A percentile compares a stretch with the other conserved stretches of the same genome.
phyloP scores from a whole-genome alignment of 1,140 invertebrate genomes.

The Prorops nasuta region DNA sequence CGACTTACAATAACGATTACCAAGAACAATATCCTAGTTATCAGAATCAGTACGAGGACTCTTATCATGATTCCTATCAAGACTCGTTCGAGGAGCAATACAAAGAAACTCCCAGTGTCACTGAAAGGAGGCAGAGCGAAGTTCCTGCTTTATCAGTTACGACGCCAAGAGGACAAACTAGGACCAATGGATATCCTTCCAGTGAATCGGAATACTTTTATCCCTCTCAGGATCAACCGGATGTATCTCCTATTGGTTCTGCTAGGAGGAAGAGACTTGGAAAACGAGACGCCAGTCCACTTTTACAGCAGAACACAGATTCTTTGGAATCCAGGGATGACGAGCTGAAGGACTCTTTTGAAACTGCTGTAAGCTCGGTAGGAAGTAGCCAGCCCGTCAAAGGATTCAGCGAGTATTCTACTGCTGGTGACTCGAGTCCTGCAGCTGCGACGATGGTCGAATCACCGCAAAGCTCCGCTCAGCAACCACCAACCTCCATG shows the following conservation, averaged over 20 bases:
- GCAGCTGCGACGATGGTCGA: slow-evolving; percentile 30
- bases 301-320: slow-evolving; percentile 57
- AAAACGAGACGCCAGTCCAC: slow-evolving; percentile 44
- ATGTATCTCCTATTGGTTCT: slow-evolving; percentile 25
- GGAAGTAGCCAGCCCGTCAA: slow-evolving; percentile 49
- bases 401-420: slow-evolving; percentile 48
- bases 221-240: slow-evolving; percentile 35
- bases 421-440: slow-evolving; percentile 40
- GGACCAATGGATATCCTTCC: slow-evolving; percentile 43
- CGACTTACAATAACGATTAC: slow-evolving; percentile 35
- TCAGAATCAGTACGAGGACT: slow-evolving; percentile 32
- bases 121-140: slow-evolving; percentile 38
- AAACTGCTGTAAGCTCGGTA: slow-evolving; percentile 61
- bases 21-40: too few relatives aligned
- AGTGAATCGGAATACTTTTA: slow-evolving; percentile 48
- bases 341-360: slow-evolving; percentile 61
- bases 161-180: slow-evolving; percentile 45
- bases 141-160: slow-evolving; percentile 48
- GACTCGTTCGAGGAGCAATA: slow-evolving; percentile 41
- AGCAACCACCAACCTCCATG: slow-evolving; percentile 25
- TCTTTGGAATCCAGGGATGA: slow-evolving; percentile 61
- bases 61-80: slow-evolving; percentile 42
- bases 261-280: slow-evolving; percentile 31
- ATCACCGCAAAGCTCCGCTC: slow-evolving; percentile 31
- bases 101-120: too few relatives aligned